phyloP scores from a whole-genome alignment of 2,888 invertebrate genomes.

The Caenorhabditis uteleia region DNA sequence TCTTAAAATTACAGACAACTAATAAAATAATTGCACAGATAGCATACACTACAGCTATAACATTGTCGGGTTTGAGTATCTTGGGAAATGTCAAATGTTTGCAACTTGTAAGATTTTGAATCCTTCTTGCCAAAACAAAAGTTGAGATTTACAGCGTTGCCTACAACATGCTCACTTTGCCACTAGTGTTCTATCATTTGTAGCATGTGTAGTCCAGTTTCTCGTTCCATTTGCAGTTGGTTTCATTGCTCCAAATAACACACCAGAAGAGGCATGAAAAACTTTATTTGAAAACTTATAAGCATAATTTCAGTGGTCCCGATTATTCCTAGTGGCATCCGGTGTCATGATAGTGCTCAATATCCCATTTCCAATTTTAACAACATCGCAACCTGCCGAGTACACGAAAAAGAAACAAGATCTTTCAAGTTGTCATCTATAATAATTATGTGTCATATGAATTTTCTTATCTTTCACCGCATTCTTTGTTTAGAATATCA shows the following conservation, averaged over 20 bases:
- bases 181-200: constrained; percentile 18
- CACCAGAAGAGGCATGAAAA: constrained; percentile 27
- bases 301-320: constrained; percentile 36
- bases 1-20: too few species aligned
- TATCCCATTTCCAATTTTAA: constrained; percentile 21
- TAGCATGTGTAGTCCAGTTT: constrained; percentile 14
- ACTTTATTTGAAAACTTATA: too few species aligned
- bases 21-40: constrained; percentile 28
- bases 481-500: too few species aligned
- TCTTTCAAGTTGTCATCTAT: too few species aligned
- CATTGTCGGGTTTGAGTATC: constrained; percentile 36
- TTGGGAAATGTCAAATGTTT: constrained; percentile 41
- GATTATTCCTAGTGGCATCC: constrained; percentile 14
- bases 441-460: too few species aligned
- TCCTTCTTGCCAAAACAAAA: too few species aligned
- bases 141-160: constrained; percentile 3
- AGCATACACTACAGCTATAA: constrained; percentile 37
- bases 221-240: constrained; percentile 24
- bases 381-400: constrained; percentile 12
- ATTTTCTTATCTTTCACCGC: too few species aligned
- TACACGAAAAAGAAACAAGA: constrained; percentile 12
- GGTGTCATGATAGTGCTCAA: constrained; percentile 11
- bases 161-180: constrained; percentile 35
- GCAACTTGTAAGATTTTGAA: constrained; percentile 34
- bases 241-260: constrained; percentile 25